Conservation (phyloP, 2,888 invertebrate genomes). For the Dynastes maya region DNA sequence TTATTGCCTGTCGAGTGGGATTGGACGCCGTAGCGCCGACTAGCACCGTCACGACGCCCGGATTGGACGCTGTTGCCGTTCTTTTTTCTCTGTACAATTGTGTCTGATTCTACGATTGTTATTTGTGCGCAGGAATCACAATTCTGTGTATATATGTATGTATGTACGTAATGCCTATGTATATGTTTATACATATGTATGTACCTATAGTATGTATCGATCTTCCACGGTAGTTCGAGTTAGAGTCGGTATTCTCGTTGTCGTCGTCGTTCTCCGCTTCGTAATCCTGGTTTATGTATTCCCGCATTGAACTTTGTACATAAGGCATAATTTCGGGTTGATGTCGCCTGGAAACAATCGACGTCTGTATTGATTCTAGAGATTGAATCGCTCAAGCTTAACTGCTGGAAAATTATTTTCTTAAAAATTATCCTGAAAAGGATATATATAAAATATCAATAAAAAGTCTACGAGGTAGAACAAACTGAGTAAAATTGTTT, state of each 20-base stretch:
- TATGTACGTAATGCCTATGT: slow-evolving; percentile 33
- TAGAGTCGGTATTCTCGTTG: slow-evolving; percentile 37
- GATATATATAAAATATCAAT: no score
- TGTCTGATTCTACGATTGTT: slow-evolving; percentile 61
- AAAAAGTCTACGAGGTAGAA: no score
- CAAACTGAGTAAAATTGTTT: no score
- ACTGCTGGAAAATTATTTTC: slow-evolving; percentile 14
- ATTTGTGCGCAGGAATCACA: slow-evolving; percentile 59
- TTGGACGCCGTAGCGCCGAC: slow-evolving; percentile 65
- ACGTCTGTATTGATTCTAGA: slow-evolving; percentile 41
- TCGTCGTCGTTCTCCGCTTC: slow-evolving; percentile 24
- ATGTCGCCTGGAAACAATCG: slow-evolving; percentile 40
- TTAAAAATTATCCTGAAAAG: neutral
- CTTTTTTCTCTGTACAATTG: slow-evolving; percentile 65
- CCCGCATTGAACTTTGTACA: slow-evolving; percentile 41
- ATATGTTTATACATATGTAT: slow-evolving; percentile 7
- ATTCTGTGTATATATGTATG: slow-evolving; percentile 47
- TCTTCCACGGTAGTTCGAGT: slow-evolving; percentile 38
- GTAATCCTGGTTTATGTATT: slow-evolving; percentile 46
- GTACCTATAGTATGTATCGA: slow-evolving; percentile 36
- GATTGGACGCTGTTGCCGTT: slow-evolving; percentile 62
- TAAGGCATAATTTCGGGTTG: slow-evolving; percentile 37
- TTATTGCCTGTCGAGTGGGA: slow-evolving; percentile 68
- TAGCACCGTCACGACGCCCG: slow-evolving; percentile 63
- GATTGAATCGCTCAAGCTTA: slow-evolving; percentile 18